Percentiles rank a stretch among this genome's conserved stretches.
Evolutionary conservation across 2,797 vertebrate species (phyloP).

Genomic region (Coranthus polyacanthus): DNA sequence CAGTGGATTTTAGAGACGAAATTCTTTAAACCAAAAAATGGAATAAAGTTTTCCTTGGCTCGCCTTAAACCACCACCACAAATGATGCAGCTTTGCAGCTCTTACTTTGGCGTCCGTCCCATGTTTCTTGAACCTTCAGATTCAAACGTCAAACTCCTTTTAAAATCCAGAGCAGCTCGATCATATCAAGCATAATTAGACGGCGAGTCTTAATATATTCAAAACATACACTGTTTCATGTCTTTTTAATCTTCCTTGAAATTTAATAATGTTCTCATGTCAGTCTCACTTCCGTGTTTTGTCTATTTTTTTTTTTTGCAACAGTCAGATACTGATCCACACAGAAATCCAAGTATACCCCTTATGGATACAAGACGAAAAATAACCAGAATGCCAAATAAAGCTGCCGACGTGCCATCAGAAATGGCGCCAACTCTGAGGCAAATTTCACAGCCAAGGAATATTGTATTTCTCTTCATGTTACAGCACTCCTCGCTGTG

Average conservation of each 20-base stretch:
- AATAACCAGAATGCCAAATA: constrained; percentile 11
- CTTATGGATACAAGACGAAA: constrained; percentile 67
- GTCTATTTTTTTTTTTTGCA: constrained; percentile 10
- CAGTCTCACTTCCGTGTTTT: constrained; percentile 25
- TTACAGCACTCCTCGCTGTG: not conserved
- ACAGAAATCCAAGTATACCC: constrained; percentile 81
- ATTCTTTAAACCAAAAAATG: too few species aligned
- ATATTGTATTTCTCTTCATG: constrained; percentile 14
- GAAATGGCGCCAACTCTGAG: constrained; percentile 20
- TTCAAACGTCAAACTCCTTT: not conserved
- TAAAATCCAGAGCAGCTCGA: not conserved
- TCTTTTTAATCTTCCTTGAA: constrained; percentile 23
- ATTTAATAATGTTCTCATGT: constrained; percentile 8
- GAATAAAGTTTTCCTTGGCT: too few species aligned
- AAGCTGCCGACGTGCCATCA: constrained; percentile 19
- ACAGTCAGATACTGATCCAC: constrained; percentile 11
- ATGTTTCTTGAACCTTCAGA: too few species aligned
- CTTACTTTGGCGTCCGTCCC: too few species aligned
- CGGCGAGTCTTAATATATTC: not conserved
- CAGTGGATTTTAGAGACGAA: too few species aligned
- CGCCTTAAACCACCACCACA: too few species aligned
- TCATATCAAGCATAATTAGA: constrained; percentile 6
- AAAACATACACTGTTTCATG: constrained; percentile 12
- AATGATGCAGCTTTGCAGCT: too few species aligned
- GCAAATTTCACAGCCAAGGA: constrained; percentile 4